Evolutionary conservation across 1,140 invertebrate species (phyloP), one percentile per base, ranked within the genome.

Genomic region (Meloidogyne hapla): DNA sequence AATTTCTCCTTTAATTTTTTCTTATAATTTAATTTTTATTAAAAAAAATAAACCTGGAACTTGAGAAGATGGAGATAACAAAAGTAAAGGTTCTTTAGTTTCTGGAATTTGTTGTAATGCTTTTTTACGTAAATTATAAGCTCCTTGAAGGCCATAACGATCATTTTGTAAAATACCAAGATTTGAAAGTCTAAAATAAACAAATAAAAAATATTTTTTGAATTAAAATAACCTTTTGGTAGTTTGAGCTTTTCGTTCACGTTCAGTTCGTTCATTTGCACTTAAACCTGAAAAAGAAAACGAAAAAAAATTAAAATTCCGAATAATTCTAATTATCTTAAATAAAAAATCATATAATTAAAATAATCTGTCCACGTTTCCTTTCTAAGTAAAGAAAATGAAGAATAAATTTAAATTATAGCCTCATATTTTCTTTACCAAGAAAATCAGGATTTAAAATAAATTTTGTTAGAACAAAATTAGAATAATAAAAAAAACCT

Each of bases 101-200:
- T 77, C 64, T 21, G 25, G 26, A 10, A 33, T 40, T n/a, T 61
- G 40, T 40, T 77, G 26, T 21, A 83, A 42, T 8, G 77, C 68
- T 38, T 78, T 80, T 65, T 64, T 71, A 33, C 79, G 79, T 9
- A 65, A 28, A 23, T 82, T 56, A 18, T 80, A 80, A 8, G 77
- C 45, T 15, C 38, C 81, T 18, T 74, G 45, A 40, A 80, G 77
- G 8, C 68, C 76, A 48, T 42, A 80, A 21, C 75, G 81, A 38
- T 80, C 69, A 66, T 80, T 80, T 15, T 33, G 25, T 10, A 83
- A 18, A 38, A 48, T 3, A 8, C 79, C 79, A 9, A 82, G 68
- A 38, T 68, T 82, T 26, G 81, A 83, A 18, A 80, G 18, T 21
- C 77, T 78, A 38, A 63, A 73, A 80, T 6, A 56, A 13, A 68